These are phyloP conservation scores for Poeciliopsis occidentalis DNA, from an alignment of 2,113 vertebrate species.

Conservation along the genomic window DNA sequence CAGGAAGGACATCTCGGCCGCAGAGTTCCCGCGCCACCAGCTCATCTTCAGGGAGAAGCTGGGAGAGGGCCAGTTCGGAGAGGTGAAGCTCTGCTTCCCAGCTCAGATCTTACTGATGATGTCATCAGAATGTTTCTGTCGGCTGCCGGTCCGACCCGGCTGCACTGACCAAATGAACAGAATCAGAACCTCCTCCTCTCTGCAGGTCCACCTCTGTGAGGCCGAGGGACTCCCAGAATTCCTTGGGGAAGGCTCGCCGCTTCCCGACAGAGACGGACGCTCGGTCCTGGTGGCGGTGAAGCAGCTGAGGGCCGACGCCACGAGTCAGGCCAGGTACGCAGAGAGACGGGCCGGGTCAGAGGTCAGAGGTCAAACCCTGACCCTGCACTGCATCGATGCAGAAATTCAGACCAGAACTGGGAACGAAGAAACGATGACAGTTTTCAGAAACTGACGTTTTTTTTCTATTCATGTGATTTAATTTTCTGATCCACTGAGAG, in stretches of 20 bases:
- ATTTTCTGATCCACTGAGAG: too few species aligned
- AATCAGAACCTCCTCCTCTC: background rate
- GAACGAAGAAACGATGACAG: too few species aligned
- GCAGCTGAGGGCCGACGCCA: slow-evolving; percentile 84
- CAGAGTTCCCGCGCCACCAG: slow-evolving; percentile 83
- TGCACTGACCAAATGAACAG: too few species aligned
- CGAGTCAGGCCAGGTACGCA: slow-evolving; percentile 82
- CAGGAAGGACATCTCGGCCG: slow-evolving; percentile 85
- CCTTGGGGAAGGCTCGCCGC: slow-evolving; percentile 75
- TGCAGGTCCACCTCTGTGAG: slow-evolving; percentile 86
- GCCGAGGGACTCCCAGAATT: slow-evolving; percentile 82
- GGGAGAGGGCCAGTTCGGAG: slow-evolving; percentile 88
- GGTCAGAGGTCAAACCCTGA: too few species aligned
- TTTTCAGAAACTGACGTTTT: too few species aligned
- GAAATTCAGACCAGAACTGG: background rate
- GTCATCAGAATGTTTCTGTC: too few species aligned
- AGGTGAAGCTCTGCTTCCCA: slow-evolving; percentile 64
- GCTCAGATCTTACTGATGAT: too few species aligned
- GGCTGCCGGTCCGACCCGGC: too few species aligned
- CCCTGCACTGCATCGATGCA: background rate
- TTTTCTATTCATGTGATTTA: too few species aligned
- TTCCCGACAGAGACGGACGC: slow-evolving; percentile 68
- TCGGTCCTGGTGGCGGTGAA: slow-evolving; percentile 85
- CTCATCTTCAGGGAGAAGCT: slow-evolving; percentile 86
- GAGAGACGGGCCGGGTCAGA: too few species aligned